phyloP scores from a whole-genome alignment of 2,113 vertebrate species.

The Megaceryle torquata region DNA sequence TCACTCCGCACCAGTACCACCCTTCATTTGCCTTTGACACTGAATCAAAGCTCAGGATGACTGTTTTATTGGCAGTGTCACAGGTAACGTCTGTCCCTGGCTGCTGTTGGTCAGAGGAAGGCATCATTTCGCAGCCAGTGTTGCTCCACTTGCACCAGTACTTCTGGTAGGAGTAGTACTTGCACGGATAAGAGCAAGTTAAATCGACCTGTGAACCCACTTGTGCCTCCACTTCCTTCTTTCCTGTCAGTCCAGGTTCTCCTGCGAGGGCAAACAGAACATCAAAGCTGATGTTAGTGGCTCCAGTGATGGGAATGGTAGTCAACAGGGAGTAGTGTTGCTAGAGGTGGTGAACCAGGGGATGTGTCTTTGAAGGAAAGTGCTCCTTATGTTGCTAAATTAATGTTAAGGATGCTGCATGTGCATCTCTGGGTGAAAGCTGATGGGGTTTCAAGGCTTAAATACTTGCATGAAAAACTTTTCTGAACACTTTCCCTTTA shows the following conservation, averaged over 20 bases:
- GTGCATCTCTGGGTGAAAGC: background rate
- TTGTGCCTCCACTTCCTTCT: background rate
- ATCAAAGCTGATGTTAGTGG: background rate
- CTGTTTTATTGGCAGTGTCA: background rate
- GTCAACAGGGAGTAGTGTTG: rapidly evolving
- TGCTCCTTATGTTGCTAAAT: rapidly evolving
- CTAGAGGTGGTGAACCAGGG: background rate
- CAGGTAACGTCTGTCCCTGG: background rate
- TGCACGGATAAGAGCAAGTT: conserved; percentile 65
- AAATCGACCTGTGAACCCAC: conserved; percentile 3
- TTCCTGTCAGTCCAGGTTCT: background rate
- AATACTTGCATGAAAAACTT: background rate
- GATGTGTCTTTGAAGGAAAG: background rate
- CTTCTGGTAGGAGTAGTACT: conserved; percentile 63
- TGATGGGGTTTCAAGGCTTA: background rate
- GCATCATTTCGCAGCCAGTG: background rate
- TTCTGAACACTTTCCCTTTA: rapidly evolving
- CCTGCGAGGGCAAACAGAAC: conserved; percentile 26
- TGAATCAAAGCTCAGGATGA: conserved; percentile 14
- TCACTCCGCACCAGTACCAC: conserved; percentile 81
- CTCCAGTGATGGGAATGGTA: background rate
- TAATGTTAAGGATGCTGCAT: background rate
- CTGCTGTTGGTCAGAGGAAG: background rate
- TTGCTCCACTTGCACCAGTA: conserved; percentile 77
- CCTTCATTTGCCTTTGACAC: conserved; percentile 19